Conservation (phyloP, 2,888 invertebrate species). For the Chouioia cunea region DNA sequence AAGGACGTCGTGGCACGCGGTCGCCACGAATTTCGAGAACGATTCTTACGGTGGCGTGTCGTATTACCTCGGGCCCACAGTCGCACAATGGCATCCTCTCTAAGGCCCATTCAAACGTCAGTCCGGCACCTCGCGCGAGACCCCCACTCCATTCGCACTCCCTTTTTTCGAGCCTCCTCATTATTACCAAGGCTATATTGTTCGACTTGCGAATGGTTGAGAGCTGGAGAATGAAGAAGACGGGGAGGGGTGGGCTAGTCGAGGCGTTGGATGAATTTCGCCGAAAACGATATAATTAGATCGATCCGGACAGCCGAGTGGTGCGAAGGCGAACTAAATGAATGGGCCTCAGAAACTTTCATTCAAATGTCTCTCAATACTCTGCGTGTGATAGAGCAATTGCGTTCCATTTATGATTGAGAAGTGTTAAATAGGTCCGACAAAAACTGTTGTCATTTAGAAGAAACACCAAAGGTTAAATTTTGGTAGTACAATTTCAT, state of each 20-base stretch:
- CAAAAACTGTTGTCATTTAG: neutral
- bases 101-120: slow-evolving; percentile 67
- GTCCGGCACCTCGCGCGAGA: slow-evolving; percentile 64
- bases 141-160: neutral
- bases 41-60: slow-evolving; percentile 63
- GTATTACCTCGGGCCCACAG: slow-evolving; percentile 60
- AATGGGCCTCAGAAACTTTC: slow-evolving; percentile 6
- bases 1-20: slow-evolving; percentile 38
- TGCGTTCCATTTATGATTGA: slow-evolving; percentile 1
- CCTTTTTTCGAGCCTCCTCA: slow-evolving; percentile 44
- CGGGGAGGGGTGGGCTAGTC: slow-evolving; percentile 32
- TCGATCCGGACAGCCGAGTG: slow-evolving; percentile 35
- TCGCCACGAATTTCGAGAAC: slow-evolving; percentile 64
- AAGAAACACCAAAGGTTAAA: no score
- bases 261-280: slow-evolving; percentile 35
- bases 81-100: slow-evolving; percentile 51
- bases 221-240: slow-evolving; percentile 41
- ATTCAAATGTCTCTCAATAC: slow-evolving; percentile 36
- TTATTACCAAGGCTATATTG: slow-evolving; percentile 46
- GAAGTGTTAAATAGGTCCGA: slow-evolving; percentile 9
- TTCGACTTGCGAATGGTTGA: slow-evolving; percentile 11
- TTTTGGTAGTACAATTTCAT: no score
- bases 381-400: neutral
- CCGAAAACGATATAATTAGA: slow-evolving; percentile 47
- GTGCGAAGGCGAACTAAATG: slow-evolving; percentile 10